Evolutionary conservation across 2,797 vertebrate species (phyloP), one percentile per base, ranked within the genome.

Genomic region (Antennarius maculatus): DNA sequence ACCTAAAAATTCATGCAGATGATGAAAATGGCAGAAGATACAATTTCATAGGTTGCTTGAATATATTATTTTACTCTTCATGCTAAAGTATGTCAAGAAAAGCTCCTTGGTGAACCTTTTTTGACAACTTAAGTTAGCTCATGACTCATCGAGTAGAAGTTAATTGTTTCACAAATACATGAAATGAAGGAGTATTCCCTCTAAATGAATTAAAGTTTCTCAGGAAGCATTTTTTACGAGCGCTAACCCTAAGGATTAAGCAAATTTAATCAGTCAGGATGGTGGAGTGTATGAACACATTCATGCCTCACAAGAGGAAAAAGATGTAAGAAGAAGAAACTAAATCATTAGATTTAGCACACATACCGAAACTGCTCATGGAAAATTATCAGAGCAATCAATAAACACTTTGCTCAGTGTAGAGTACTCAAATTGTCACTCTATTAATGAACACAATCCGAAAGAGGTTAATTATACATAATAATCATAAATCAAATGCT

Each of bases 81-180:
- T n/a, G n/a, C 9, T 12, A 41, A 54, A 23, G 37, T 31, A 2
- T 58, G 37, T 70, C n/a, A 66, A 60, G 51, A 43, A 66, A 51
- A 66, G 51, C 16, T 41, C 15, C 54, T 72, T 59, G 11, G 8
- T 51, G 11, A 39, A 70, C 27, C 39, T 47, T 37, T 47, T 51
- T 52, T 51, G 16, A 52, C 52, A 23, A 17, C 4, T 61, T 7
- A 23, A 27, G 60, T 73, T 1, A 54, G 29, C 43, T 58, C 47
- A 62, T 70, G 65, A 69, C 66, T 74, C 47, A 14, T 55, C 34
- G 29, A 60, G 15, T 23, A 68, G 10, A 50, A 64, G 29, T 61
- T 17, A 47, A 28, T 67, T 29, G 34, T 64, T 63, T 48, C 5
- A 54, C 18, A 59, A 60, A 61, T 17, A 60, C 7, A 41, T 71